A percentile compares a stretch with the other conserved stretches of the same genome.
Evolutionary conservation across 2,797 vertebrate species (phyloP).

Genomic region (Jordanella pulchra): DNA sequence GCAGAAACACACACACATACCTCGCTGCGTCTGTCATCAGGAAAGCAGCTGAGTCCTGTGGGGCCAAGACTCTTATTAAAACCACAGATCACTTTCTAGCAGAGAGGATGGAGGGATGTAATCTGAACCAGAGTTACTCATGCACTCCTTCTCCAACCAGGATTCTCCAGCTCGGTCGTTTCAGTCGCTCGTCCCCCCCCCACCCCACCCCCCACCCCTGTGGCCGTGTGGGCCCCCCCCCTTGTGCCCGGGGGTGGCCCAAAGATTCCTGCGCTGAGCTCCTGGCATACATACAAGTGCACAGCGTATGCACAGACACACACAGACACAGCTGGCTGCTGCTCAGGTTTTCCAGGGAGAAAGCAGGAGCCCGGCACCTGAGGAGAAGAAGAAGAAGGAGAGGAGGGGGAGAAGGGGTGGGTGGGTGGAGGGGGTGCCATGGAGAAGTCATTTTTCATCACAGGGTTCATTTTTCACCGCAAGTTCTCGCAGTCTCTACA

Average conservation of each 20-base stretch:
- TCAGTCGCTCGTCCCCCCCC: conserved; percentile 13
- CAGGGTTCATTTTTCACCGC: conserved; percentile 90
- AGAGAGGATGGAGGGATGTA: conserved; percentile 72
- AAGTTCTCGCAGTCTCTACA: conserved; percentile 77
- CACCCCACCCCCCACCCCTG: conserved; percentile 41
- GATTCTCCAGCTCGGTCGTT: conserved; percentile 30
- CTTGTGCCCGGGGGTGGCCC: conserved; percentile 89
- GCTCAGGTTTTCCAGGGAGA: conserved; percentile 91
- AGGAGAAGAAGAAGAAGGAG: conserved; percentile 57
- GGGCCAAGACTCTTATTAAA: conserved; percentile 97
- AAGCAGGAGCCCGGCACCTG: conserved; percentile 81
- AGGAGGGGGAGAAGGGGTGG: conserved; percentile 20
- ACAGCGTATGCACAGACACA: conserved; percentile 30
- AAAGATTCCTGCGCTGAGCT: conserved; percentile 98
- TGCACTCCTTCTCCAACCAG: conserved; percentile 58
- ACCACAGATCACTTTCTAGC: conserved; percentile 96
- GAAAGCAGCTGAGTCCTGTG: conserved; percentile 96
- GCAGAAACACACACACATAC: conserved; percentile 54
- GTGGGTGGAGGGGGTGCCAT: conserved; percentile 62
- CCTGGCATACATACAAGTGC: conserved; percentile 96
- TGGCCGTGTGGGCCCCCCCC: conserved; percentile 51
- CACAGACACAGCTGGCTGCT: conserved; percentile 92
- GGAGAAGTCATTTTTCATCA: conserved; percentile 86
- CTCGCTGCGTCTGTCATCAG: conserved; percentile 84
- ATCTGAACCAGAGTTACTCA: conserved; percentile 69